Percentiles rank a stretch among this genome's conserved stretches.
Conservation (phyloP, 2,888 invertebrate genomes). For the Elegia similella region DNA sequence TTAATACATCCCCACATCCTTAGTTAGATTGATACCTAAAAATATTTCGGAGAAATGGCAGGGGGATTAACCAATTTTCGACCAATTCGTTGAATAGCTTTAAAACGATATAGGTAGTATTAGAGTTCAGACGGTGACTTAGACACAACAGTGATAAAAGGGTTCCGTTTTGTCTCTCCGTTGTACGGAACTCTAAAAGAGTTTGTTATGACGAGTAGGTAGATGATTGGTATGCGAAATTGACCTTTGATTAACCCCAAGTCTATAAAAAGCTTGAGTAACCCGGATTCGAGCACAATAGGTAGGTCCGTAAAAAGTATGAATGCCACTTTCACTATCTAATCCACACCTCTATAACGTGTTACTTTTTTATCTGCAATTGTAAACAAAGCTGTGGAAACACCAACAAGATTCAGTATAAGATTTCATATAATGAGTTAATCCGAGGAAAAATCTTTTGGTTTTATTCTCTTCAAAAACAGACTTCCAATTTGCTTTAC, state of each 20-base stretch:
- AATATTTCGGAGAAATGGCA: no score
- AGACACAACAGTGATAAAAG: no score
- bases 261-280: slow-evolving; percentile 10
- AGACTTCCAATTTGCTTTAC: no score
- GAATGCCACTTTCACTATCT: slow-evolving; percentile 16
- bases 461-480: no score
- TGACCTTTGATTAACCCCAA: slow-evolving; percentile 14
- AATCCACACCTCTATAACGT: slow-evolving; percentile 1
- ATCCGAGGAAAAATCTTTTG: neutral
- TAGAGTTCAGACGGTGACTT: no score
- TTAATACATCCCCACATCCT: no score
- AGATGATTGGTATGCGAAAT: slow-evolving; percentile 6
- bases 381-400: neutral
- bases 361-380: neutral
- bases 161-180: no score
- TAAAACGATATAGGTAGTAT: no score
- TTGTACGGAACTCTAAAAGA: no score
- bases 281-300: slow-evolving; percentile 16
- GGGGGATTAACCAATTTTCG: no score
- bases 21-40: no score
- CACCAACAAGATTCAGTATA: neutral
- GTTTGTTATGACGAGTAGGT: neutral
- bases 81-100: no score
- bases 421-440: neutral
- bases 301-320: slow-evolving; percentile 7